Evolutionary conservation across 2,888 invertebrate species (phyloP), one percentile per base, ranked within the genome.

Genomic region (Pheosia gnoma): DNA sequence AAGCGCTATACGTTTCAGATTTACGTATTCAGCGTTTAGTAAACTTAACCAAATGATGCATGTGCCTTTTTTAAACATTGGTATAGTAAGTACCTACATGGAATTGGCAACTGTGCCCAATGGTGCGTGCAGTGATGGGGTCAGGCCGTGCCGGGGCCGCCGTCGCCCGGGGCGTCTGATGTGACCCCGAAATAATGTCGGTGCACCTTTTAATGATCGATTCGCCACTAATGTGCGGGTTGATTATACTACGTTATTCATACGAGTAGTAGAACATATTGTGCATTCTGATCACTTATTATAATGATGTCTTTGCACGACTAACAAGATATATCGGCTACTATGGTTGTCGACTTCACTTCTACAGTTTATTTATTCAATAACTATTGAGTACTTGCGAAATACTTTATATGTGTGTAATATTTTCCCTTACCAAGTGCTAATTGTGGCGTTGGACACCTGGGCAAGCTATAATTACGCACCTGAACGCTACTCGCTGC

Each of bases 121-220:
- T 75, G 70, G 60, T 65, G 75, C 77, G 62, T 75, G 74, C 52
- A 59, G 36, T 47, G 70, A 67, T 67, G 71, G 79, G 71, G 76
- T 74, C 76, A 69, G 58, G 66, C 72, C 59, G 81, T 79, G 77
- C 76, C 82, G 79, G 81, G 75, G 72, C 72, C 43, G 60, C 68
- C 61, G 61, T 60, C 74, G 60, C 72, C 73, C 79, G 80, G 81
- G 84, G 79, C 78, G 25, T 25, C 25, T 25, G 25, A 25, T 25
- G 25, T 25, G 66, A 72, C 71, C 75, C 67, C 69, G 69, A 67
- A 75, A 76, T 71, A 80, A 71, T 84, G 80, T 85, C 83, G 84
- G 77, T 85, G 84, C 90, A 91, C 90, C 90, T 91, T 90, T 86
- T 75, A 68, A 75, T 81, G 81, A 84, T 89, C 86, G 83, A 88